Conservation (phyloP, 2,797 vertebrate species). For the Percopsis omiscomaycus region DNA sequence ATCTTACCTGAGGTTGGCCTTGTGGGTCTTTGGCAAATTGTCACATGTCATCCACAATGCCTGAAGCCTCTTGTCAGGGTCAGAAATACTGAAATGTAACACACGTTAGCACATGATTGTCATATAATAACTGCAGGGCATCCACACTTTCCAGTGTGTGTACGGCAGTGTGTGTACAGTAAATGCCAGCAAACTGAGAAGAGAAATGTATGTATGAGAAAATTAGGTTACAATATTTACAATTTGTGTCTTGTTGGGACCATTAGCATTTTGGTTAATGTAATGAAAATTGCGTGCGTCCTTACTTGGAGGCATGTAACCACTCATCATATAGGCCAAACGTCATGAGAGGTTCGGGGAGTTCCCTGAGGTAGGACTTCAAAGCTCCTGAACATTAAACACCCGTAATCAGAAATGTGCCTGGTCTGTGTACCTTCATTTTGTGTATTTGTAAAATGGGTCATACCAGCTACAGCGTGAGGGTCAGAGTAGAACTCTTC, state of each 20-base stretch:
- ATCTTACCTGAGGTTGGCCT: constrained; percentile 82
- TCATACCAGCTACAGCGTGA: constrained; percentile 93
- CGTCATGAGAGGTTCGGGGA: constrained; percentile 96
- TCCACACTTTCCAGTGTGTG: neutral
- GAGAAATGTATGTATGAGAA: neutral
- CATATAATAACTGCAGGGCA: too few species aligned
- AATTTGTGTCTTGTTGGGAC: too few species aligned
- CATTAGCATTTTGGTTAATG: too few species aligned
- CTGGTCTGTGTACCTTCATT: constrained; percentile 17
- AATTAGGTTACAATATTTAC: too few species aligned
- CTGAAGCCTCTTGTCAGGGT: constrained; percentile 92
- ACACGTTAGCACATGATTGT: constrained; percentile 23
- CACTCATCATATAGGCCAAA: constrained; percentile 93
- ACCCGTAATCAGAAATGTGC: constrained; percentile 27
- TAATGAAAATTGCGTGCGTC: constrained; percentile 1
- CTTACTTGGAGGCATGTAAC: constrained; percentile 91
- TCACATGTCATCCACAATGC: constrained; percentile 92
- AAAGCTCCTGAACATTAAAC: constrained; percentile 84
- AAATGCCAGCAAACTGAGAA: neutral
- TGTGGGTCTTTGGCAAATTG: constrained; percentile 88
- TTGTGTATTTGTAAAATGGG: constrained; percentile 4
- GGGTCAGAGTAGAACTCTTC: constrained; percentile 98
- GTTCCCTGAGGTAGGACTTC: constrained; percentile 95
- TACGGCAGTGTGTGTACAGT: constrained; percentile 17
- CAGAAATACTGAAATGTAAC: constrained; percentile 81